Evolutionary conservation across 1,140 invertebrate species (phyloP).

Genomic region (Phocides pigmalion): DNA sequence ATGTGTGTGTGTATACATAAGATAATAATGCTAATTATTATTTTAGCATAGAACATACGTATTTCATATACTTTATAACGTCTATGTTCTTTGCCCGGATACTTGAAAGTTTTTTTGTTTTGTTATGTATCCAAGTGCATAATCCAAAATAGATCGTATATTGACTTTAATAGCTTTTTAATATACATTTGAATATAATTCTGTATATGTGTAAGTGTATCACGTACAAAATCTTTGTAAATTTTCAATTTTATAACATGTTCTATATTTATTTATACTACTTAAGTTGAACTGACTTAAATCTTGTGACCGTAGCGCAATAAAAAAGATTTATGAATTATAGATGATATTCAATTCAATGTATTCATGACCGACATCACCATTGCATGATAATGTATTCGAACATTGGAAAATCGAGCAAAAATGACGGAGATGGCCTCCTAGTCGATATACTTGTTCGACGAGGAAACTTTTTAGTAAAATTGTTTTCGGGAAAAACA

Average conservation of each 20-base stretch:
- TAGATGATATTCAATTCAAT: slow-evolving; percentile 48
- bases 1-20: no score
- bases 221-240: not conserved
- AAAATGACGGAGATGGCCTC: slow-evolving; percentile 18
- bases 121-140: no score
- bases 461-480: not conserved
- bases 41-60: no score
- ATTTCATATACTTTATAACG: no score
- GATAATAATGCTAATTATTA: no score
- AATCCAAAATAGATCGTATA: no score
- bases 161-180: no score
- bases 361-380: slow-evolving; percentile 49
- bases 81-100: no score
- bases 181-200: no score
- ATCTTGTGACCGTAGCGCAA: slow-evolving; percentile 14
- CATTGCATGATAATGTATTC: slow-evolving; percentile 51
- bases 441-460: not conserved
- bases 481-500: no score
- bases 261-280: not conserved
- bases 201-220: no score
- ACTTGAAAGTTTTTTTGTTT: no score
- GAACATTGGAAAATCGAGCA: slow-evolving; percentile 41
- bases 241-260: not conserved
- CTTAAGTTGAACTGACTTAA: slow-evolving; percentile 6
- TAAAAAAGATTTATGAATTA: slow-evolving; percentile 49